Percentiles rank a stretch among this genome's conserved stretches.
These are phyloP conservation scores for Mus minutoides DNA, from an alignment of 2,797 vertebrate genomes.

Conservation along the genomic window DNA sequence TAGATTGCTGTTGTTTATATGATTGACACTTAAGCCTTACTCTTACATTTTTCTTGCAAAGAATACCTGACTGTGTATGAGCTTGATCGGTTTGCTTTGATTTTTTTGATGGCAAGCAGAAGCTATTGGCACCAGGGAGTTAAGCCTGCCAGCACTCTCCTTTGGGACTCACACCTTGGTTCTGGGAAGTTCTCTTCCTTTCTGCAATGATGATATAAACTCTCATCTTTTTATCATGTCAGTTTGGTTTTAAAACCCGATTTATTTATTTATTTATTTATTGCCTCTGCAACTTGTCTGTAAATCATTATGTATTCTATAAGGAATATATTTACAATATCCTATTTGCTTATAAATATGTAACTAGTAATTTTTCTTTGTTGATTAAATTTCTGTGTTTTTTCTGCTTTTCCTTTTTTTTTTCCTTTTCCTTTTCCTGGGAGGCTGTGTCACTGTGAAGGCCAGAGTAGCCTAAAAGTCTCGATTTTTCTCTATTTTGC, in stretches of 20 bases:
- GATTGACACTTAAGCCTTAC: background rate
- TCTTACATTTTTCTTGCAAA: conserved; percentile 23
- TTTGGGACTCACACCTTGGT: background rate
- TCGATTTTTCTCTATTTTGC: background rate
- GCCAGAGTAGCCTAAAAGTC: background rate
- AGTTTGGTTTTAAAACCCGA: background rate
- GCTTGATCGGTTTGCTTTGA: background rate
- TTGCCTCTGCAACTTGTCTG: background rate
- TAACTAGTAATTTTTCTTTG: background rate
- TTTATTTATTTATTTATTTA: background rate
- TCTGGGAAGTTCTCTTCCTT: background rate
- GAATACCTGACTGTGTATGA: conserved; percentile 12
- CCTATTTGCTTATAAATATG: background rate
- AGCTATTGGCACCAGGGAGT: background rate
- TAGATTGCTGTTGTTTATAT: background rate
- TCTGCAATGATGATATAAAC: background rate
- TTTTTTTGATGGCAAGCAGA: conserved; percentile 9
- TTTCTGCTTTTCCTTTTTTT: background rate
- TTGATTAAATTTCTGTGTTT: background rate
- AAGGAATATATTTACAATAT: background rate
- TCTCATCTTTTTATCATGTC: conserved; percentile 4
- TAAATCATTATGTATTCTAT: background rate
- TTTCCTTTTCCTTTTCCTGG: background rate
- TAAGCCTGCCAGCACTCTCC: background rate
- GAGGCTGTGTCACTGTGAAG: background rate